phyloP scores from a whole-genome alignment of 2,113 vertebrate species.

The Panthera leo region DNA sequence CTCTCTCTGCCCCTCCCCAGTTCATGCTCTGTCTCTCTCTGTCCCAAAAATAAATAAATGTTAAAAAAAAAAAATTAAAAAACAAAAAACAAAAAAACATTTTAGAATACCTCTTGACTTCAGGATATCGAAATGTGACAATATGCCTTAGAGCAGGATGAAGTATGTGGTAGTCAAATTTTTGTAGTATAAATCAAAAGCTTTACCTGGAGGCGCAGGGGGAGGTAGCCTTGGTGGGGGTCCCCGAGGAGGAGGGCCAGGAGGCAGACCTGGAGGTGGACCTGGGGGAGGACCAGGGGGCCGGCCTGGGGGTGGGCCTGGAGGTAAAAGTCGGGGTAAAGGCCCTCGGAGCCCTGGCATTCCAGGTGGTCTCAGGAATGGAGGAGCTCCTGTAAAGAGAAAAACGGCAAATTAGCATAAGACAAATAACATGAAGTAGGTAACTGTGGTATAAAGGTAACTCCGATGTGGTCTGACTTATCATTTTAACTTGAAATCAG shows the following conservation, averaged over 20 bases:
- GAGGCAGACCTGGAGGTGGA: conserved; percentile 95
- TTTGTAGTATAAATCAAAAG: neutral
- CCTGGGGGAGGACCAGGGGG: conserved; percentile 97
- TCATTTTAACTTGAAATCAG: conserved; percentile 27
- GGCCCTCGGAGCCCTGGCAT: conserved; percentile 95
- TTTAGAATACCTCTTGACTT: neutral
- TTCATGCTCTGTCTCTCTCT: no score
- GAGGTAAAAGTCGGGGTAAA: conserved; percentile 94
- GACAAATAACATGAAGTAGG: neutral
- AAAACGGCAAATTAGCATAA: neutral
- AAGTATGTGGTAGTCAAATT: neutral
- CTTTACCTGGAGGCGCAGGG: conserved; percentile 94
- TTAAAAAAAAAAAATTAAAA: no score
- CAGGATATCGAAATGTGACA: neutral
- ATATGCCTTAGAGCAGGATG: neutral
- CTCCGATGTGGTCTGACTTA: neutral
- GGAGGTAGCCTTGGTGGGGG: conserved; percentile 96
- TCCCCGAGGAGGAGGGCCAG: conserved; percentile 96
- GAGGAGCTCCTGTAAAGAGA: conserved; percentile 91
- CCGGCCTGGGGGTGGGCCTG: conserved; percentile 95
- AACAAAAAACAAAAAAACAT: neutral
- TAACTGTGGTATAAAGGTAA: conserved; percentile 6
- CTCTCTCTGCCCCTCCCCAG: no score
- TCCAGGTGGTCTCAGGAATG: conserved; percentile 95
- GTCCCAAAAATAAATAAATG: no score